Conservation (phyloP, 2,113 vertebrate genomes). For the Dascyllus trimaculatus region DNA sequence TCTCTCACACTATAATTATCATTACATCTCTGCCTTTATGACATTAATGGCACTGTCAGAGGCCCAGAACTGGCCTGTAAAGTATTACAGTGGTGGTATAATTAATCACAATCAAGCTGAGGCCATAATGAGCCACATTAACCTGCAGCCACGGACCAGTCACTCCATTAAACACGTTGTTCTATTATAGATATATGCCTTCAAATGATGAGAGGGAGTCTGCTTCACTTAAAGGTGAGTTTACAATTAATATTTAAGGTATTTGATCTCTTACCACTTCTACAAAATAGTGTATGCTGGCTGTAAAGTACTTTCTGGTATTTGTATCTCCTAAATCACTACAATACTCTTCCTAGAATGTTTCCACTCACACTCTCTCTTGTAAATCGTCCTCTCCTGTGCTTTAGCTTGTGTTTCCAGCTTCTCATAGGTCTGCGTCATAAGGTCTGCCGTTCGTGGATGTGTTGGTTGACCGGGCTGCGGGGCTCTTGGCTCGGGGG, state of each 20-base stretch:
- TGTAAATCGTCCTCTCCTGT: not conserved
- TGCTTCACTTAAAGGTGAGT: not conserved
- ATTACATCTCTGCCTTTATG: not conserved
- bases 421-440: constrained; percentile 79
- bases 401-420: too few species aligned
- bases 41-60: not conserved
- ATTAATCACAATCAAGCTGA: not conserved
- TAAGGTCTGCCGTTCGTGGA: constrained; percentile 68
- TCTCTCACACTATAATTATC: not conserved
- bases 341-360: not conserved
- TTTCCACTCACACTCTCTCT: not conserved
- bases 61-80: not conserved
- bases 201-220: not conserved
- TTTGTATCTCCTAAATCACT: not conserved
- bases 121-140: not conserved
- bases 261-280: constrained; percentile 17
- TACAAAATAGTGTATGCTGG: not conserved
- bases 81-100: not conserved
- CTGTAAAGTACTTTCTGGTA: not conserved
- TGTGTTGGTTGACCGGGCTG: constrained; percentile 51
- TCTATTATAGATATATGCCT: too few species aligned
- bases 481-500: constrained; percentile 74
- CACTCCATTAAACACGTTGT: not conserved
- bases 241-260: not conserved
- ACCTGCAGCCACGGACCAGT: constrained; percentile 8